Conservation (phyloP, 1,140 invertebrate genomes). For the Halictus rubicundus region DNA sequence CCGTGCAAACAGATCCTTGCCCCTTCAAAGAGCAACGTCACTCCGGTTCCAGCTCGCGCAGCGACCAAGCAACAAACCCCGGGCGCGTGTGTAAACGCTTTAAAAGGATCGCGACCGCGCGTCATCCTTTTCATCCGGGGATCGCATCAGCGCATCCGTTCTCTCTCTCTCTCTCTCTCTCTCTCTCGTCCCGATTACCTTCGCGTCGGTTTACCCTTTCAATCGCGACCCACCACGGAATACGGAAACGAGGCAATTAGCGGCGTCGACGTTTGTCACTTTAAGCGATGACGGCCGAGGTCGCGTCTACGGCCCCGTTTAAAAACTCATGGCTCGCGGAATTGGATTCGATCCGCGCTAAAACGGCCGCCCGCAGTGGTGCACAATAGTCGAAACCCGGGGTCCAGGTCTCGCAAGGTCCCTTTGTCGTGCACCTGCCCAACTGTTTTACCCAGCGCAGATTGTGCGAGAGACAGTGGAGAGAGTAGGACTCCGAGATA, state of each 20-base stretch:
- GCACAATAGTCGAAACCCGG: no score
- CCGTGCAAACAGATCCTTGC: constrained; percentile 29
- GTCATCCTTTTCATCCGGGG: neutral
- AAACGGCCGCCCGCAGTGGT: neutral
- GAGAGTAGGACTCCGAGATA: no score
- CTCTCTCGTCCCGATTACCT: neutral
- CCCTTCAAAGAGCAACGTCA: constrained; percentile 32
- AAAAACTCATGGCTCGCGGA: neutral
- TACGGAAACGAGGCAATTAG: neutral
- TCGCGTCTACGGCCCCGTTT: no score
- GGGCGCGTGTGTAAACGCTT: constrained; percentile 8
- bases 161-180: neutral
- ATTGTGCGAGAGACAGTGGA: no score
- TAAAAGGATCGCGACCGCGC: neutral
- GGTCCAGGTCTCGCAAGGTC: no score
- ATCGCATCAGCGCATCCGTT: neutral
- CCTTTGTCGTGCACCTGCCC: no score
- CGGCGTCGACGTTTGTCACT: neutral
- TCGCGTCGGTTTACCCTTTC: neutral
- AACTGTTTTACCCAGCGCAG: no score
- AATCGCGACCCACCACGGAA: neutral
- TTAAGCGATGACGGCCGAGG: neutral
- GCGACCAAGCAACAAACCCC: neutral
- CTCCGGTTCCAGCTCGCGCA: neutral
- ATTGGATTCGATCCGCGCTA: neutral